Base-by-base conservation (phyloP, 2,797 vertebrate species). In the Eulemur albifrons region DNA sequence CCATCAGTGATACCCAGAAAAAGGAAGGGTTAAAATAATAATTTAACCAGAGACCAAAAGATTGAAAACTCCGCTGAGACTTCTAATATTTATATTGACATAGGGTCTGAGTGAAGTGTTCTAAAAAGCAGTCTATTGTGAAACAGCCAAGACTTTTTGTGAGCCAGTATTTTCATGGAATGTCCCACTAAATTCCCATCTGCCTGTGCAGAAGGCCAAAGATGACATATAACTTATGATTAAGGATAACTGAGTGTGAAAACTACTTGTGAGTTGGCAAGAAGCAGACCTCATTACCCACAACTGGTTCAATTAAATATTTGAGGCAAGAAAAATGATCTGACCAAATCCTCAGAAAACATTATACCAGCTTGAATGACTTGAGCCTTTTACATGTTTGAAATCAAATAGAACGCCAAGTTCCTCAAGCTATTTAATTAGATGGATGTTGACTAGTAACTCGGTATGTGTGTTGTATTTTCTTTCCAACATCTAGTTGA, bases 301-400 rank as follows among this genome's bases (percentile, higher is more conserved):
- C 45, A 96, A 90, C 40, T 77, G 54, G 54, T 89, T 95, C 54
- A 97, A 85, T 97, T 94, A 97, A 95, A 96, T 96, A 93, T 95
- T 25, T 95, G 88, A 96, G 72, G 25, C 59, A 87, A 92, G 40
- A 95, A 83, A 97, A 97, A 94, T 87, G 43, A 95, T 95, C 72
- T 69, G 61, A 76, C 63, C 79, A 96, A 84, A 93, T 95, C 43
- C 61, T 82, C 32, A 84, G 70, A 96, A 94, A 96, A 93, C 67
- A 90, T 93, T 81, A 30, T 40, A 90, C 32, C 8, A 93, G 9
- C 57, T 35, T 95, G 61, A 90, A 69, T 48, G 90, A 84, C 32
- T 85, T 79, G 57, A 97, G 69, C 38, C 48, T 94, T 95, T 95
- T 48, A 93, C 14, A 63, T 81, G 12, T 95, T 89, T 94, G 77